Evolutionary conservation across 2,113 vertebrate genomes (phyloP).

Genomic region (Anhinga rufa): DNA sequence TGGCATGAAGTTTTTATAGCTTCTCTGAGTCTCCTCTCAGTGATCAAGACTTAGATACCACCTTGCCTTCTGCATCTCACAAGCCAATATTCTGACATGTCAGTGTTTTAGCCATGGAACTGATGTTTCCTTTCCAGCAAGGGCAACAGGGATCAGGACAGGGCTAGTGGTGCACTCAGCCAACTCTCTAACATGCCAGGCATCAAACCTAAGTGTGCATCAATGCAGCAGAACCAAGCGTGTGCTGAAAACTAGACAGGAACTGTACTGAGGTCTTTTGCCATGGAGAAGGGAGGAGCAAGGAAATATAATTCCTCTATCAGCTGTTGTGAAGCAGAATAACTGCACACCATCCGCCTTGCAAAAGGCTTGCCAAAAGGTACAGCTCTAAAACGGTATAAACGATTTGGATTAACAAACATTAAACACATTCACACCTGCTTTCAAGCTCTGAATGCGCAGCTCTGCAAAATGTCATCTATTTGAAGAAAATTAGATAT

Average conservation of each 20-base stretch:
- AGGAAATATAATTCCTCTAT: neutral
- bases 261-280: neutral
- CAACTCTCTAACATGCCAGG: neutral
- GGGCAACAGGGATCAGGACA: neutral
- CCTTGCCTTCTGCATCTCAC: neutral
- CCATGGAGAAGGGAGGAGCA: neutral
- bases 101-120: neutral
- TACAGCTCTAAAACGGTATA: neutral
- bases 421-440: neutral
- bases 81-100: neutral
- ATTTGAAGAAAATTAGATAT: neutral
- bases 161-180: neutral
- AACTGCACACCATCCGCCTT: neutral
- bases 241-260: neutral
- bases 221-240: neutral
- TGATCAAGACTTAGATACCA: neutral
- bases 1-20: neutral
- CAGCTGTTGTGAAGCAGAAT: neutral
- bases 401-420: neutral
- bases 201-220: neutral
- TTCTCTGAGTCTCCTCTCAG: neutral
- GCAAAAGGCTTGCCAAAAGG: neutral
- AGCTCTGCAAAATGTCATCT: neutral
- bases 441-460: neutral
- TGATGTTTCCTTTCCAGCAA: neutral